phyloP scores from a whole-genome alignment of 1,140 invertebrate species.

The Orussus abietinus region DNA sequence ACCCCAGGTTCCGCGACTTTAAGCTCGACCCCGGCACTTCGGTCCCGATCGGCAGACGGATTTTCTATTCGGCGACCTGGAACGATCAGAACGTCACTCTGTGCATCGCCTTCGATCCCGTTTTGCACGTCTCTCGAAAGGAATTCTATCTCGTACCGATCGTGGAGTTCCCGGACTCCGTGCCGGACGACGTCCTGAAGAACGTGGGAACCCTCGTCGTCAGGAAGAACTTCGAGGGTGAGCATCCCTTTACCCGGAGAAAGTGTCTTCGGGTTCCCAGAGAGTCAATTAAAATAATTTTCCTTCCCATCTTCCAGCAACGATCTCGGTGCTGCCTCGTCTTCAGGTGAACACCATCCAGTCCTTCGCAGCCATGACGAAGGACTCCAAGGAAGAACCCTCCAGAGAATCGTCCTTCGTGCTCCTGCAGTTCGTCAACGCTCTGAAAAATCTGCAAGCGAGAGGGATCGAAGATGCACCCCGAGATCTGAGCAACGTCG shows the following conservation, averaged over 20 bases:
- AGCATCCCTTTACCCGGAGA: background rate
- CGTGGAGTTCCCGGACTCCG: conserved; percentile 72
- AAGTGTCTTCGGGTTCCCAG: background rate
- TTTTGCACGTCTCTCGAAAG: conserved; percentile 39
- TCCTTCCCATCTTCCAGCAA: conserved; percentile 57
- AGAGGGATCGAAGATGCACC: conserved; percentile 76
- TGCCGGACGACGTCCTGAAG: conserved; percentile 61
- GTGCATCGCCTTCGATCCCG: conserved; percentile 65
- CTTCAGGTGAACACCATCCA: conserved; percentile 68
- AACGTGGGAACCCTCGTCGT: conserved; percentile 47
- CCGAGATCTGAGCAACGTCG: conserved; percentile 62
- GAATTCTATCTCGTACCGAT: conserved; percentile 66
- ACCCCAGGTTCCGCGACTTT: conserved; percentile 68
- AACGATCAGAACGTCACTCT: conserved; percentile 66
- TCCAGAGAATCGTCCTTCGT: conserved; percentile 64
- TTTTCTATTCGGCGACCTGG: conserved; percentile 71
- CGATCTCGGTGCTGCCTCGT: conserved; percentile 68
- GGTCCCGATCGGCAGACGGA: conserved; percentile 62
- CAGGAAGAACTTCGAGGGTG: conserved; percentile 64
- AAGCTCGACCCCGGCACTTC: conserved; percentile 55
- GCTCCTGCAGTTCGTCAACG: conserved; percentile 75
- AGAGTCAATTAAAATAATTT: conserved; percentile 7
- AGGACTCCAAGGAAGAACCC: conserved; percentile 46
- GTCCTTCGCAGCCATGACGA: conserved; percentile 54
- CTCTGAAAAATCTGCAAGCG: conserved; percentile 77